Conservation (phyloP, 1,140 invertebrate species). For the Oreohelix idahoensis region DNA sequence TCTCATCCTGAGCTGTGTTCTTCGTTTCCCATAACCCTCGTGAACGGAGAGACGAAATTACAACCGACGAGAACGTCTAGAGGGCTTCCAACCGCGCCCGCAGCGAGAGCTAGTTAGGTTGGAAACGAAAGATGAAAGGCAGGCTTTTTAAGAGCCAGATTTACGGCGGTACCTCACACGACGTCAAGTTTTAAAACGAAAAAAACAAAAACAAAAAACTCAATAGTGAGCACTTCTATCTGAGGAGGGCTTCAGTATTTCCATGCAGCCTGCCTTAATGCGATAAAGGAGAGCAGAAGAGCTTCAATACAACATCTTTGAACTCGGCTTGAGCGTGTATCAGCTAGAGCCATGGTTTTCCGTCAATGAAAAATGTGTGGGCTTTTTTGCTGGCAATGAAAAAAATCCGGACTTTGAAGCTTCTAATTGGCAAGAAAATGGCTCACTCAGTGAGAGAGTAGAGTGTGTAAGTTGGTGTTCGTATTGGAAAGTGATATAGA, state of each 20-base stretch:
- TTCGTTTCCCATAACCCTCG: slow-evolving; percentile 20
- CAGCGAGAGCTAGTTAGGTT: slow-evolving; percentile 19
- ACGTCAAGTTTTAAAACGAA: not conserved
- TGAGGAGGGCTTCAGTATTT: not conserved
- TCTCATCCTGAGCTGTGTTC: not conserved
- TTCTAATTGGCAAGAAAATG: too few species aligned
- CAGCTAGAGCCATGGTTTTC: too few species aligned
- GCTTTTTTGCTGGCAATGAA: too few species aligned
- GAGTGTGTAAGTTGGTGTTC: too few species aligned
- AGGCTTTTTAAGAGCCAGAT: slow-evolving; percentile 31
- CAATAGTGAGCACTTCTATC: not conserved
- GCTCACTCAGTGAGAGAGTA: too few species aligned
- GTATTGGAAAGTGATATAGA: too few species aligned
- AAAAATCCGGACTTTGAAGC: too few species aligned
- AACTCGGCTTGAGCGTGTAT: not conserved
- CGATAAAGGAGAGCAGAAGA: not conserved
- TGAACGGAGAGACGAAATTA: slow-evolving; percentile 14
- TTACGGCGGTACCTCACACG: slow-evolving; percentile 29
- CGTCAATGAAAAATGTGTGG: too few species aligned
- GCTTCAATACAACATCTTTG: not conserved
- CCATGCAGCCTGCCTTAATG: not conserved
- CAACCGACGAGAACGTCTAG: not conserved
- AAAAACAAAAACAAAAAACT: too few species aligned
- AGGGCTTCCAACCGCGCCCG: not conserved
- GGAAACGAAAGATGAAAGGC: slow-evolving; percentile 31